Conservation (phyloP, 1,140 invertebrate genomes). For the Anadara kagoshimensis region DNA sequence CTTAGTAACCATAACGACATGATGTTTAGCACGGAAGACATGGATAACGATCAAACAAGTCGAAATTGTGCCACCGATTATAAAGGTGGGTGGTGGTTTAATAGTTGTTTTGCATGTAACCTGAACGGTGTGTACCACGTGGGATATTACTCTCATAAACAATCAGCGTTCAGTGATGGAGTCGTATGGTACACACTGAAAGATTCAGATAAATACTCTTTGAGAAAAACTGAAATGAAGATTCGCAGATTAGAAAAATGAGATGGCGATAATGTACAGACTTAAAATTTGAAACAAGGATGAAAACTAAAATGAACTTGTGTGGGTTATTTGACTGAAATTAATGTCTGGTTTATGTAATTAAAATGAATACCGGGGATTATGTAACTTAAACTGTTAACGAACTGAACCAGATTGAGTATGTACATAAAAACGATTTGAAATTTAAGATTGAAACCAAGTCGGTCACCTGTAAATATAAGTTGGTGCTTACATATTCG, state of each 20-base stretch:
- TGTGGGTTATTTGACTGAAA: too few species aligned
- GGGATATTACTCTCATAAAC: constrained; percentile 63
- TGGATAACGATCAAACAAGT: constrained; percentile 78
- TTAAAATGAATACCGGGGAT: too few species aligned
- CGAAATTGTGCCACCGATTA: constrained; percentile 81
- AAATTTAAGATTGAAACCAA: too few species aligned
- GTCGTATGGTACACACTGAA: constrained; percentile 80
- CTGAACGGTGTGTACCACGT: constrained; percentile 78
- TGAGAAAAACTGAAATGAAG: constrained; percentile 76
- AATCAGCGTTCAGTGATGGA: constrained; percentile 72
- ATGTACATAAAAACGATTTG: too few species aligned
- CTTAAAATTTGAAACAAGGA: too few species aligned
- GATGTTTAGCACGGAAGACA: constrained; percentile 79
- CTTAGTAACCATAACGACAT: constrained; percentile 78
- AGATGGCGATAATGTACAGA: too few species aligned
- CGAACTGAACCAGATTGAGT: too few species aligned
- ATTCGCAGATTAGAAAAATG: constrained; percentile 61
- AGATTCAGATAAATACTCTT: constrained; percentile 75
- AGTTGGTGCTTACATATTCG: too few species aligned
- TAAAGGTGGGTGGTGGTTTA: constrained; percentile 81
- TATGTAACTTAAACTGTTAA: too few species aligned
- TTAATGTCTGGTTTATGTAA: too few species aligned
- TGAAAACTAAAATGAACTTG: too few species aligned
- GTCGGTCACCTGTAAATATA: too few species aligned
- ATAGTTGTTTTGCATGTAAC: constrained; percentile 79